Evolutionary conservation across 1,140 invertebrate genomes (phyloP), one percentile per base, ranked within the genome.

Genomic region (Kradibia gibbosae): DNA sequence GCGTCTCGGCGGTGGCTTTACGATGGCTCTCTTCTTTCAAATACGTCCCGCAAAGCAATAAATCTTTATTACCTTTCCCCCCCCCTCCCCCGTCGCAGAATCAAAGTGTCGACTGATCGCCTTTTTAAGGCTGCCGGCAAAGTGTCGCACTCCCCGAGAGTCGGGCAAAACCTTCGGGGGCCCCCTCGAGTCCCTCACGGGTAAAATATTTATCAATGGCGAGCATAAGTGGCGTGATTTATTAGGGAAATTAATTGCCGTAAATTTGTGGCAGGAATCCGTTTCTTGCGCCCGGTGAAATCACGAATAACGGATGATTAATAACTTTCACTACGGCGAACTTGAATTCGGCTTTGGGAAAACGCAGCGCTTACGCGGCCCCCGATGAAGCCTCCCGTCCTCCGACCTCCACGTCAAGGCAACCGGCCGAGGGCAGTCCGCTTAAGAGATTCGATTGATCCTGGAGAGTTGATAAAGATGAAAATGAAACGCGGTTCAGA

Each of bases 301-400:
- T 74, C 57, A 39, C 72, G 10, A 74, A 74, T n/a, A 57, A 55
- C 39, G 34, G 28, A 57, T 45, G 72, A 20, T 36, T 74, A n/a
- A 60, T 22, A 74, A 74, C 72, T 74, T 57, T 74, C 72, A 74
- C 50, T 53, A 22, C 2, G 50, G 39, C 45, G 28, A 55, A 4
- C 22, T 67, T 11, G 25, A 55, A 74, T 74, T 74, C 50, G 34
- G 31, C n/a, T n/a, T n/a, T n/a, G n/a, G n/a, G n/a, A n/a, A n/a
- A n/a, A n/a, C n/a, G n/a, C n/a, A n/a, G n/a, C n/a, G n/a, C n/a
- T n/a, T n/a, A n/a, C n/a, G n/a, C n/a, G n/a, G n/a, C n/a, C n/a
- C n/a, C n/a, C n/a, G n/a, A n/a, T n/a, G n/a, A n/a, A n/a, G n/a
- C n/a, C n/a, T n/a, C n/a, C n/a, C n/a, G n/a, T n/a, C n/a, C n/a